phyloP scores from a whole-genome alignment of 2,797 vertebrate genomes.

The Rhynchonycteris naso region DNA sequence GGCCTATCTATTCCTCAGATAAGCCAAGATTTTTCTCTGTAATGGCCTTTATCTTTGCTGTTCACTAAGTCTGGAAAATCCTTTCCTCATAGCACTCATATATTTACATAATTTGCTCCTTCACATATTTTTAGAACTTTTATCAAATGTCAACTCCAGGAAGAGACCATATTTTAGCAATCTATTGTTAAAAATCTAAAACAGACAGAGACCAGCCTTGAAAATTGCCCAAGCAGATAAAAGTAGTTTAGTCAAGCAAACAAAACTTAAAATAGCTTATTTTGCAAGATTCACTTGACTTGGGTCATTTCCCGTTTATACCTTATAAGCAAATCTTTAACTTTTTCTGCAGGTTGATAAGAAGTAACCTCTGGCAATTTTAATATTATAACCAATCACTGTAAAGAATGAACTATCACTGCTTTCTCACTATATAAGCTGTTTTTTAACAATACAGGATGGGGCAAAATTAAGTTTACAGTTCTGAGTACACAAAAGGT shows the following conservation, averaged over 20 bases:
- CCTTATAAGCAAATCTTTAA: background rate
- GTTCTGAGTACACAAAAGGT: background rate
- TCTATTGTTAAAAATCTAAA: background rate
- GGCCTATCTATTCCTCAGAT: background rate
- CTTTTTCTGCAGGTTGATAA: background rate
- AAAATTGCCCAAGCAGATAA: background rate
- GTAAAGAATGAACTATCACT: background rate
- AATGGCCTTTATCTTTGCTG: background rate
- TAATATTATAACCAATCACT: background rate
- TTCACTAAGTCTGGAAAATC: background rate
- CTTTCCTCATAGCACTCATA: background rate
- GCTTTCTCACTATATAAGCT: background rate
- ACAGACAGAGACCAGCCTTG: background rate
- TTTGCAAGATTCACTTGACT: background rate
- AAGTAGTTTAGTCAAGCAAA: background rate
- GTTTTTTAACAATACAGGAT: background rate
- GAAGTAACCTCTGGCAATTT: background rate
- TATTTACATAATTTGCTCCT: background rate
- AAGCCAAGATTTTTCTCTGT: background rate
- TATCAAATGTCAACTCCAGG: background rate
- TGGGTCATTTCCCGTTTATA: background rate
- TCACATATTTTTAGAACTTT: background rate
- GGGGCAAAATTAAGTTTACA: background rate
- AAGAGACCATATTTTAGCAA: background rate
- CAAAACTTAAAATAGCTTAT: background rate